Base-by-base conservation (phyloP, 2,888 invertebrate genomes). In the Drosophila birchii region DNA sequence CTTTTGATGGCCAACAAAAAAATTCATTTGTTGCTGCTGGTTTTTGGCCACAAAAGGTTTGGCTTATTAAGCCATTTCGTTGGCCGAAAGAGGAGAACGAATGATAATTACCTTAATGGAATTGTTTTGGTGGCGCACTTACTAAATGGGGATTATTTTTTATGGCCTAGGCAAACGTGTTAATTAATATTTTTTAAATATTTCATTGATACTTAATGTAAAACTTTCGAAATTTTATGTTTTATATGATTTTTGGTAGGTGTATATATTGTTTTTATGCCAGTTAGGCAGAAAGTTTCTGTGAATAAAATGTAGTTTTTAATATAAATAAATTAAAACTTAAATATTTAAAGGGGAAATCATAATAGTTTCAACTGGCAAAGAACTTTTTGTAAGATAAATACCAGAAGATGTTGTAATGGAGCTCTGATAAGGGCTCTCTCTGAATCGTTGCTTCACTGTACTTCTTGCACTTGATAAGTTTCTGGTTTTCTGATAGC, bases 1-100 rank as follows among this genome's bases (percentile, higher is more conserved):
- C 88, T 82, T 88, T 82, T 77, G 78, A 81, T 76, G 53, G 34
- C 56, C 61, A 61, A 82, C 77, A 82, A 78, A 60, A 60, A 75
- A 66, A 66, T n/a, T 70, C 34, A 39, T 76, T 76, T 79, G 78
- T 66, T 55, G 26, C 36, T 49, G 41, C 55, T 61, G 41, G 14
- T 53, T 63, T 81, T 76, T 23, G 71, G 76, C 66, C 78, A 70
- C 34, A 79, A 86, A 58, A 85, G 80, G 79, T 76, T 70, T 67
- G 49, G 60, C 56, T 43, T 79, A 84, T 75, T 72, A 77, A 74
- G 78, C 56, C 58, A 78, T 79, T 72, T 60, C 66, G 55, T 43
- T 75, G 60, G 53, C 64, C 14, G 36, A 55, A 43, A 60, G n/a
- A 60, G 23, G 26, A 26, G n/a, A 54, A 55, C 47, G 36, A 62